phyloP scores from a whole-genome alignment of 1,140 invertebrate species.

The Drosophila setifemur region DNA sequence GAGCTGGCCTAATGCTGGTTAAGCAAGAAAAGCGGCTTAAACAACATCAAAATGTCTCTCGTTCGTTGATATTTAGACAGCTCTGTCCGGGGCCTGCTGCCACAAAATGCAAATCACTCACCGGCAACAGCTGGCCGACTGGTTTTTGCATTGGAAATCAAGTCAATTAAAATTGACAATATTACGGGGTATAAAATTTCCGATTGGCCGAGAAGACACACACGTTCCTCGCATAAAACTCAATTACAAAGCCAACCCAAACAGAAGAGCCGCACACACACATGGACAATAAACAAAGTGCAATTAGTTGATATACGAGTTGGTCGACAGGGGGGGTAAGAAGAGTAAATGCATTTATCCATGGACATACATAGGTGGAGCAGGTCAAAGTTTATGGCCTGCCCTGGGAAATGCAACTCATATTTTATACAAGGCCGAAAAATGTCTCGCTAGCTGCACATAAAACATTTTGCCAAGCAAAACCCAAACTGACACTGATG shows the following conservation, averaged over 20 bases:
- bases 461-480: slow-evolving; percentile 42
- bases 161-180: slow-evolving; percentile 56
- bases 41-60: slow-evolving; percentile 9
- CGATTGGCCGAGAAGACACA: slow-evolving; percentile 19
- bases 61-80: slow-evolving; percentile 23
- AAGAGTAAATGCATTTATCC: not conserved
- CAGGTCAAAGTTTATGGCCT: slow-evolving; percentile 48
- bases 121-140: slow-evolving; percentile 9
- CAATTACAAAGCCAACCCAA: slow-evolving; percentile 33
- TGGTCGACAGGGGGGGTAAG: not conserved
- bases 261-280: not conserved
- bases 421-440: slow-evolving; percentile 50
- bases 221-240: slow-evolving; percentile 26
- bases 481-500: slow-evolving; percentile 53
- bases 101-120: slow-evolving; percentile 27
- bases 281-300: slow-evolving; percentile 40
- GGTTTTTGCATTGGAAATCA: slow-evolving; percentile 4
- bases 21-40: slow-evolving; percentile 15
- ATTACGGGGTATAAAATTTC: slow-evolving; percentile 31
- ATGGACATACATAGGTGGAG: slow-evolving; percentile 10
- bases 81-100: not conserved
- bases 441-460: slow-evolving; percentile 36
- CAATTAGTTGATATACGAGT: slow-evolving; percentile 57
- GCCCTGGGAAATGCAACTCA: slow-evolving; percentile 36
- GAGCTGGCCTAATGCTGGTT: not conserved